phyloP scores from a whole-genome alignment of 2,888 invertebrate genomes.

The Drosophila meridiana region DNA sequence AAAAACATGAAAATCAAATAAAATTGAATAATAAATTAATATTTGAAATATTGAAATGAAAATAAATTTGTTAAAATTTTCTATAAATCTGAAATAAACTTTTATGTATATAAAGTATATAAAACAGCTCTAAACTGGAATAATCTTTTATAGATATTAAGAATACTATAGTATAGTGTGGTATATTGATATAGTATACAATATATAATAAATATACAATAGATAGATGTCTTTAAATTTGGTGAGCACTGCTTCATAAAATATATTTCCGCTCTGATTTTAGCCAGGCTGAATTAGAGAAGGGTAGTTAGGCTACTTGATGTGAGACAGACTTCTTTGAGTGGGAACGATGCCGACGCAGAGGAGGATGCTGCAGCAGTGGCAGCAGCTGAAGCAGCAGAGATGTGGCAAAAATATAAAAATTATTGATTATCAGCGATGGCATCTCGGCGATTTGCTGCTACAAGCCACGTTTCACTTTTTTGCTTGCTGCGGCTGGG shows the following conservation, averaged over 20 bases:
- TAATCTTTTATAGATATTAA: no score
- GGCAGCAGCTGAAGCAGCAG: slow-evolving; percentile 1
- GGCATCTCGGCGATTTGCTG: slow-evolving; percentile 76
- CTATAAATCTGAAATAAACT: no score
- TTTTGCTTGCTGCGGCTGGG: slow-evolving; percentile 37
- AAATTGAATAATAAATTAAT: no score
- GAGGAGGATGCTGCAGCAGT: slow-evolving; percentile 7
- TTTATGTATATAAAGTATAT: no score
- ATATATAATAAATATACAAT: no score
- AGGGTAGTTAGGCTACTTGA: not conserved
- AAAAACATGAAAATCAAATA: no score
- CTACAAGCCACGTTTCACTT: slow-evolving; percentile 69
- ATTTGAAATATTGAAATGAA: no score
- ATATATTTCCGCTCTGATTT: slow-evolving; percentile 12
- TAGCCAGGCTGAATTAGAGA: slow-evolving; percentile 11
- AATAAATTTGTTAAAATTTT: no score
- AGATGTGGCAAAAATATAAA: slow-evolving; percentile 77
- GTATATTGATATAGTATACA: no score
- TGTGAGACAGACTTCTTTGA: slow-evolving; percentile 43
- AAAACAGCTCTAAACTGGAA: no score
- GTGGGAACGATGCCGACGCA: slow-evolving; percentile 47
- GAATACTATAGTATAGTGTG: no score
- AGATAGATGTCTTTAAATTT: not conserved
- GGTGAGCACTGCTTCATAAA: not conserved
- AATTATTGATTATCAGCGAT: slow-evolving; percentile 80